Percentiles rank a stretch among this genome's conserved stretches.
Evolutionary conservation across 2,888 invertebrate species (phyloP).

Genomic region (Gastracanthus pulcherrimus): DNA sequence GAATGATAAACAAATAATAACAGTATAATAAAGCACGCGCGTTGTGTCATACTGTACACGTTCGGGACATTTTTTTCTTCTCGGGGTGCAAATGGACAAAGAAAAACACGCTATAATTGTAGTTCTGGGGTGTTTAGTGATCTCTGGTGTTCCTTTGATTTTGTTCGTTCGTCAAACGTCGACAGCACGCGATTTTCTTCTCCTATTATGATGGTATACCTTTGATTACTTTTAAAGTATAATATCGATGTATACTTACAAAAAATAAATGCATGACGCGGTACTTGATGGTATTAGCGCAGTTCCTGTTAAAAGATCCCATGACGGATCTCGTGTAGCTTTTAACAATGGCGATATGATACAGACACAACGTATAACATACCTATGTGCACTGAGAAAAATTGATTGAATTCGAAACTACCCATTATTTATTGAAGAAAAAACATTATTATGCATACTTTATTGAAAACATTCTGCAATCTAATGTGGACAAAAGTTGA

Average conservation of each 20-base stretch:
- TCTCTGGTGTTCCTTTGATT: slow-evolving; percentile 27
- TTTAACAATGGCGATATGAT: slow-evolving; percentile 13
- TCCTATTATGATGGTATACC: not conserved
- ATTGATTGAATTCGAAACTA: not conserved
- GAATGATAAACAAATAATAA: not conserved
- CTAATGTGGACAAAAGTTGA: not conserved
- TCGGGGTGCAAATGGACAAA: not conserved
- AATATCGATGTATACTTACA: slow-evolving; percentile 39
- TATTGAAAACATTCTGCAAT: not conserved
- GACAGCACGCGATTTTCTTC: slow-evolving; percentile 2
- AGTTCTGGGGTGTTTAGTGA: not conserved
- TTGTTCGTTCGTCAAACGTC: slow-evolving; percentile 5
- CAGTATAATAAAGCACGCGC: not conserved
- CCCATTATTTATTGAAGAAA: not conserved
- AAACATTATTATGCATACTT: too few species aligned
- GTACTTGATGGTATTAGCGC: slow-evolving; percentile 54
- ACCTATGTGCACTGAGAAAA: slow-evolving; percentile 28
- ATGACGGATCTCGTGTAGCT: slow-evolving; percentile 46
- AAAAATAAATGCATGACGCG: slow-evolving; percentile 47
- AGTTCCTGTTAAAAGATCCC: slow-evolving; percentile 55
- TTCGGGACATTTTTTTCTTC: slow-evolving; percentile 23
- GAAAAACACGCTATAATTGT: not conserved
- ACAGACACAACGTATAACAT: not conserved
- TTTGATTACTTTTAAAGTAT: slow-evolving; percentile 17
- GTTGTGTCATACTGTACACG: not conserved